Evolutionary conservation across 2,113 vertebrate species (phyloP).

Genomic region (Pomatorhinus ruficollis): DNA sequence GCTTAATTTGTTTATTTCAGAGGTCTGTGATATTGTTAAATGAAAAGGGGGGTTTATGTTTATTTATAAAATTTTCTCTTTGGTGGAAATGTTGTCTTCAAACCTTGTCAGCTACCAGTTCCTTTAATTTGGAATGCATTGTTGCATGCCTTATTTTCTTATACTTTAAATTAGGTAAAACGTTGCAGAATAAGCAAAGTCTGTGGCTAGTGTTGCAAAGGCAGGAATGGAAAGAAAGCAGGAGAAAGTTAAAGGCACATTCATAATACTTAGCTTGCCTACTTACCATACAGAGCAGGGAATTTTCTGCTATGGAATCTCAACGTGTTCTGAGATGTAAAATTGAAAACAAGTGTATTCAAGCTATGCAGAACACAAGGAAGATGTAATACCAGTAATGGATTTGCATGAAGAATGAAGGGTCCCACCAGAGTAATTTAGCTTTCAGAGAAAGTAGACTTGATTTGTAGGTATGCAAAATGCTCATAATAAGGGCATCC

Average conservation of each 20-base stretch:
- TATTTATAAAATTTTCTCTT: neutral
- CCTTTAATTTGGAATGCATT: neutral
- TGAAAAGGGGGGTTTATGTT: neutral
- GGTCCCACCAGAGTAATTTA: neutral
- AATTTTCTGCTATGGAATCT: neutral
- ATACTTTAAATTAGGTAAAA: neutral
- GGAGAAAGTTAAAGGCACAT: neutral
- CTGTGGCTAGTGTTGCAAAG: neutral
- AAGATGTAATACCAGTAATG: neutral
- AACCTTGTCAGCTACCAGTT: neutral
- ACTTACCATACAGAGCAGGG: neutral
- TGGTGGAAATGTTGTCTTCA: neutral
- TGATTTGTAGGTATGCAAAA: neutral
- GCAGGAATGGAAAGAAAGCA: neutral
- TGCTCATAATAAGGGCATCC: neutral
- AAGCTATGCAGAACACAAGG: neutral
- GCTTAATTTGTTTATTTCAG: neutral
- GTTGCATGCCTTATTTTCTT: neutral
- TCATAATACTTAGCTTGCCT: neutral
- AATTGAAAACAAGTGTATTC: neutral
- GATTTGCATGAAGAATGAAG: neutral
- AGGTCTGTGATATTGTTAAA: neutral
- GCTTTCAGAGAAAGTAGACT: neutral
- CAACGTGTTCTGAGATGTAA: neutral
- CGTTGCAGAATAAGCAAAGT: neutral